phyloP scores from a whole-genome alignment of 2,888 invertebrate species.

The Aplocera efformata region DNA sequence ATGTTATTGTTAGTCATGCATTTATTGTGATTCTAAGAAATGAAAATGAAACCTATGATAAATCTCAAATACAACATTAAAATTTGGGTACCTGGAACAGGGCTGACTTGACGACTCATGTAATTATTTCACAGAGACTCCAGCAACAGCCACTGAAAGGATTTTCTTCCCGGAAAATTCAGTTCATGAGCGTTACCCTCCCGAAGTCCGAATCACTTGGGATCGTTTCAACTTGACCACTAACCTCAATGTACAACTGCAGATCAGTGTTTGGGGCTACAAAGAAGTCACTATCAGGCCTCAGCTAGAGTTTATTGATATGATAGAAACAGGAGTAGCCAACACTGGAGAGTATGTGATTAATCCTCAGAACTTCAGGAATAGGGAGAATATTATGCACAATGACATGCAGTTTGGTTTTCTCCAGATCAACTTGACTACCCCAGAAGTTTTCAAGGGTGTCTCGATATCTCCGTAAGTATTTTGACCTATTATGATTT shows the following conservation, averaged over 20 bases:
- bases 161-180: constrained; percentile 89
- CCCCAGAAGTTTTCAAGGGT: constrained; percentile 84
- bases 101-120: too few relatives aligned
- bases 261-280: constrained; percentile 94
- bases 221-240: constrained; percentile 91
- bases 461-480: constrained; percentile 88
- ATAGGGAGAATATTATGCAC: constrained; percentile 84
- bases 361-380: constrained; percentile 85
- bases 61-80: too few relatives aligned
- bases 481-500: too few relatives aligned
- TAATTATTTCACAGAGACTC: constrained; percentile 84
- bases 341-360: constrained; percentile 88
- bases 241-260: constrained; percentile 87
- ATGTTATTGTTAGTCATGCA: too few relatives aligned
- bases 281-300: constrained; percentile 90
- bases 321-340: constrained; percentile 82
- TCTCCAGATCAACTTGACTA: constrained; percentile 91
- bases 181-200: constrained; percentile 86
- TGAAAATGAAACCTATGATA: too few relatives aligned
- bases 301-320: constrained; percentile 89
- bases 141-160: constrained; percentile 91
- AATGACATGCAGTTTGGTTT: constrained; percentile 92
- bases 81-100: too few relatives aligned
- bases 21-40: too few relatives aligned
- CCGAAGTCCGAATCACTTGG: constrained; percentile 90